Conservation (phyloP, 2,113 vertebrate genomes). For the Trichechus manatus region DNA sequence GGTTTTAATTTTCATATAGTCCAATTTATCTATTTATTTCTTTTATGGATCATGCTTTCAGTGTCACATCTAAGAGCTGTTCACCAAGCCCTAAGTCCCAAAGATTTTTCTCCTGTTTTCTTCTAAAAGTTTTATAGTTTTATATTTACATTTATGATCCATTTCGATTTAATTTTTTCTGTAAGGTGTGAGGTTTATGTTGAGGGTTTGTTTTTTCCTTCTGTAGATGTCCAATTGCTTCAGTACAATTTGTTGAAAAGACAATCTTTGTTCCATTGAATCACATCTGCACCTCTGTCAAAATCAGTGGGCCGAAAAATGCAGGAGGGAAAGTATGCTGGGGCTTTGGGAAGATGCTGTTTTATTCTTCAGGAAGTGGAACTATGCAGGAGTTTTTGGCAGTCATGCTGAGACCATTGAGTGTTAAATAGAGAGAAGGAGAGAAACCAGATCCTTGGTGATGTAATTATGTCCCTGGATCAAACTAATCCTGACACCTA, state of each 20-base stretch:
- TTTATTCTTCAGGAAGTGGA: background rate
- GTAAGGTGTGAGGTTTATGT: background rate
- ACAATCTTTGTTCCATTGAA: background rate
- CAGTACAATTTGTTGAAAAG: background rate
- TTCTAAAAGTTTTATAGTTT: background rate
- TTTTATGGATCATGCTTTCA: background rate
- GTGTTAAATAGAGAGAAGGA: background rate
- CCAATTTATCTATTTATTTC: background rate
- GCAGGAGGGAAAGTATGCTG: background rate
- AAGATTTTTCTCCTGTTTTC: background rate
- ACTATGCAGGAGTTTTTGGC: background rate
- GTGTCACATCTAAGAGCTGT: background rate
- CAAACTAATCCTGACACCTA: background rate
- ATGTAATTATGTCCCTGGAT: background rate
- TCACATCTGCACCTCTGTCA: background rate
- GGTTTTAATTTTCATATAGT: background rate
- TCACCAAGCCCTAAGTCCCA: background rate
- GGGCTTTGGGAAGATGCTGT: background rate
- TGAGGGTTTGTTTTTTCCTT: background rate
- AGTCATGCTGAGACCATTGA: background rate
- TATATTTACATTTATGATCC: background rate
- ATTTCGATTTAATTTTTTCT: slow-evolving; percentile 12
- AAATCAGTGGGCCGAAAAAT: background rate
- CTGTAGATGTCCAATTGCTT: background rate
- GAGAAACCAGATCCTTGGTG: background rate